These are phyloP conservation scores for Bujurquina vittata DNA, from an alignment of 2,113 vertebrate species.

Conservation along the genomic window DNA sequence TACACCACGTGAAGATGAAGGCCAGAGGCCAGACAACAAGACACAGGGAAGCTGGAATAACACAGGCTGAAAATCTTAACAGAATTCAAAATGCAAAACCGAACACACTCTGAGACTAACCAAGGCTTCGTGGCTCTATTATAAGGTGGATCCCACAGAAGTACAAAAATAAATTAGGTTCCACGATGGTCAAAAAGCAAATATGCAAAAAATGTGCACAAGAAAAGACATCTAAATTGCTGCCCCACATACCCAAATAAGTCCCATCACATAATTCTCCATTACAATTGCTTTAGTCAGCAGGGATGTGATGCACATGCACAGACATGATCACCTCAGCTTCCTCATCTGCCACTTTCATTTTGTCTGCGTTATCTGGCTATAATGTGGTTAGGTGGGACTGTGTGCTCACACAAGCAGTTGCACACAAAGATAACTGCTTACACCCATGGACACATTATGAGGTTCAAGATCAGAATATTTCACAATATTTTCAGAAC, in stretches of 20 bases:
- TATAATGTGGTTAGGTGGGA: background rate
- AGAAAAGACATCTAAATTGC: conserved; percentile 55
- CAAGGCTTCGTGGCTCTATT: no score
- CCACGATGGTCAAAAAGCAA: background rate
- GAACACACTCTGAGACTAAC: no score
- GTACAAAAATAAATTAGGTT: background rate
- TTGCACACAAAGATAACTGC: background rate
- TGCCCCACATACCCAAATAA: conserved; percentile 75
- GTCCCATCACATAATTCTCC: conserved; percentile 64
- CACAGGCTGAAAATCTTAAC: no score
- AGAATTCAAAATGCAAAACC: no score
- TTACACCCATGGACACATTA: background rate
- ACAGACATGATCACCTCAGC: conserved; percentile 31
- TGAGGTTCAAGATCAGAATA: conserved; percentile 1
- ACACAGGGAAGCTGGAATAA: no score
- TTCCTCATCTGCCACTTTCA: conserved; percentile 31
- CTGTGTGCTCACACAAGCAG: background rate
- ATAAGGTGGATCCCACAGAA: background rate
- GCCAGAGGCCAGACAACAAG: no score
- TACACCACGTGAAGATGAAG: no score
- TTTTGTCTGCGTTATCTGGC: background rate
- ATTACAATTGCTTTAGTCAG: conserved; percentile 61
- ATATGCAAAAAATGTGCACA: conserved; percentile 14
- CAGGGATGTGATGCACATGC: conserved; percentile 42
- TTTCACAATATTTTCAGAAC: conserved; percentile 8